Percentiles rank a stretch among this genome's conserved stretches.
phyloP scores from a whole-genome alignment of 2,797 vertebrate species.

The Poecilia velifera region DNA sequence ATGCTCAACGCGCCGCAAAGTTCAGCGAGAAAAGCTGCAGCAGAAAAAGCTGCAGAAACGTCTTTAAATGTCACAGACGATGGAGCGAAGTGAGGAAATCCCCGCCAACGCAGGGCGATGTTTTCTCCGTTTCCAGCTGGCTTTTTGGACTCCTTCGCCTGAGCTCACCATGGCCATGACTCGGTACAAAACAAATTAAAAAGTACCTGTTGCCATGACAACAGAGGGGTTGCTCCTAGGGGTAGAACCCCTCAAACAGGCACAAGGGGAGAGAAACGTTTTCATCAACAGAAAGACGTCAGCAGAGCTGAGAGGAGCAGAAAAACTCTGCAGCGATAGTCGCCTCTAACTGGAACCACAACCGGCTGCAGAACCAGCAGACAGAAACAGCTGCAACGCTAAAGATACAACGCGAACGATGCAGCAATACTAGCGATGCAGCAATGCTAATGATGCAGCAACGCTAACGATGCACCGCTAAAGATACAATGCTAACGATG shows the following conservation, averaged over 20 bases:
- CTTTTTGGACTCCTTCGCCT: slow-evolving; percentile 24
- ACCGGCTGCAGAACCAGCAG: slow-evolving; percentile 6
- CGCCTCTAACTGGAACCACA: slow-evolving; percentile 11
- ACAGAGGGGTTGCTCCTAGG: slow-evolving; percentile 26
- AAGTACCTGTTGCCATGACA: slow-evolving; percentile 71
- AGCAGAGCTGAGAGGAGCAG: slow-evolving; percentile 2
- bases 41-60: background rate
- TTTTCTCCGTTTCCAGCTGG: slow-evolving; percentile 22
- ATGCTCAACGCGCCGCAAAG: slow-evolving; percentile 21
- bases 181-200: slow-evolving; percentile 37
- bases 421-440: too few relatives aligned
- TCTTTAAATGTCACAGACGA: slow-evolving; percentile 48
- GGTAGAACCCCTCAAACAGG: background rate
- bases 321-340: too few relatives aligned
- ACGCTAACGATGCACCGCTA: too few relatives aligned
- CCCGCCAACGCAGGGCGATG: slow-evolving; percentile 9
- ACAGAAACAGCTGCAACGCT: background rate
- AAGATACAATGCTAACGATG: too few relatives aligned
- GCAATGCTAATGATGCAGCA: too few relatives aligned
- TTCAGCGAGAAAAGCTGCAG: slow-evolving; percentile 34
- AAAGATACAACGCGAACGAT: too few relatives aligned
- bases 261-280: background rate
- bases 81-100: slow-evolving; percentile 37
- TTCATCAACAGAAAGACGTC: background rate
- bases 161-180: slow-evolving; percentile 20